Evolutionary conservation across 2,113 vertebrate genomes (phyloP), one percentile per base, ranked within the genome.

Genomic region (Indri indri): DNA sequence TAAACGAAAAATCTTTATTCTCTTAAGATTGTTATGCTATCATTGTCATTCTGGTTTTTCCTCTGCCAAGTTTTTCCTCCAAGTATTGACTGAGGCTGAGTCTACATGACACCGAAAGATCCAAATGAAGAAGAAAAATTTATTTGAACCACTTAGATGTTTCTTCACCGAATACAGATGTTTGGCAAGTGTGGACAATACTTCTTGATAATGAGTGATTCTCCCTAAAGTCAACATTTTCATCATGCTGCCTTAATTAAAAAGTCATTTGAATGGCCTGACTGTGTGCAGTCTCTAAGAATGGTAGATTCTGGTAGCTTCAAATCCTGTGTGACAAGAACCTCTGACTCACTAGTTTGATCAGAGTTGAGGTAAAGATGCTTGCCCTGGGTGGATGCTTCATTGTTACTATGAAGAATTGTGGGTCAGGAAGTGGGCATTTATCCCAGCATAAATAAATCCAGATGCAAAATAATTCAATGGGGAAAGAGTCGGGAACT

Each of bases 81-180:
- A 93, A 94, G 32, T 96, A 76, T 98, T 88, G 47, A 97, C 85
- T 80, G 82, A 94, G 45, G 37, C 37, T 93, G 40, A 63, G 73
- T 91, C 93, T 96, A 89, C 73, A 91, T 34, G 74, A 97, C 34
- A 96, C 68, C 79, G 93, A 95, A 97, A 92, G 80, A 97, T 88
- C 80, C 82, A 97, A 94, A 91, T 52, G 63, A 91, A 70, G 81
- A 90, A 90, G 30, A 89, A 96, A 94, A 96, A 94, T 57, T 93
- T 86, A 94, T n/a, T 83, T 40, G 80, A 93, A 34, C 42, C 25
- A 71, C 63, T 95, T 91, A 97, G 91, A 88, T 96, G 76, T 82
- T 96, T 96, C 88, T 83, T 70, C 80, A 95, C 97, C 73, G 96
- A 88, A 96, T 97, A 74, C 96, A 97, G 96, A 97, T 98, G 97